Evolutionary conservation across 2,888 invertebrate species (phyloP).

Genomic region (Erebia palarica): DNA sequence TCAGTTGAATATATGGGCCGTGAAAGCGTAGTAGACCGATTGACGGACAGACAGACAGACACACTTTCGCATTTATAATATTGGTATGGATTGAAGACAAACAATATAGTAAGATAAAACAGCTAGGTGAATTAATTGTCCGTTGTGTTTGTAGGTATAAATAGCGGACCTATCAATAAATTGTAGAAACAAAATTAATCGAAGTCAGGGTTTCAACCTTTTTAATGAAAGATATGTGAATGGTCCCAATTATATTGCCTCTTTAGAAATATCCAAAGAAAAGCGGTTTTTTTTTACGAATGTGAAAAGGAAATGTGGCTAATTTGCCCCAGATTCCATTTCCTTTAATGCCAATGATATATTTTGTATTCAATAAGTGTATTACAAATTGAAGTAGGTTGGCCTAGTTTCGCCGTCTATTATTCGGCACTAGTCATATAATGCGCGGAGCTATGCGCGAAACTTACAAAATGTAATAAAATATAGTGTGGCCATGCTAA

Average conservation of each 20-base stretch:
- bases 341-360: slow-evolving; percentile 13
- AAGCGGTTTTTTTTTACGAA: slow-evolving; percentile 25
- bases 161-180: background rate
- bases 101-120: too few relatives aligned
- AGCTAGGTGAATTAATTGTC: background rate
- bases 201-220: slow-evolving; percentile 29
- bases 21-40: too few relatives aligned
- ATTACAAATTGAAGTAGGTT: slow-evolving; percentile 5
- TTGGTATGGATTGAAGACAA: too few relatives aligned
- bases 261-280: slow-evolving; percentile 19
- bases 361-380: slow-evolving; percentile 1
- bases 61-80: too few relatives aligned
- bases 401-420: background rate
- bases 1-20: too few relatives aligned
- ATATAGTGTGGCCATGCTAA: too few relatives aligned
- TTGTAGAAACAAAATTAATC: slow-evolving; percentile 23
- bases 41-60: too few relatives aligned
- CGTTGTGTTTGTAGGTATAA: background rate
- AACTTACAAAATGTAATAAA: too few relatives aligned
- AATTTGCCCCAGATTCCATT: slow-evolving; percentile 35
- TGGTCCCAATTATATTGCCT: slow-evolving; percentile 24
- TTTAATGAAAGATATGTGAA: slow-evolving; percentile 33
- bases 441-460: too few relatives aligned
- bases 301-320: slow-evolving; percentile 34
- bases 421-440: background rate